These are phyloP conservation scores for Trichogramma dendrolimi DNA, from an alignment of 2,888 invertebrate genomes.

Conservation along the genomic window DNA sequence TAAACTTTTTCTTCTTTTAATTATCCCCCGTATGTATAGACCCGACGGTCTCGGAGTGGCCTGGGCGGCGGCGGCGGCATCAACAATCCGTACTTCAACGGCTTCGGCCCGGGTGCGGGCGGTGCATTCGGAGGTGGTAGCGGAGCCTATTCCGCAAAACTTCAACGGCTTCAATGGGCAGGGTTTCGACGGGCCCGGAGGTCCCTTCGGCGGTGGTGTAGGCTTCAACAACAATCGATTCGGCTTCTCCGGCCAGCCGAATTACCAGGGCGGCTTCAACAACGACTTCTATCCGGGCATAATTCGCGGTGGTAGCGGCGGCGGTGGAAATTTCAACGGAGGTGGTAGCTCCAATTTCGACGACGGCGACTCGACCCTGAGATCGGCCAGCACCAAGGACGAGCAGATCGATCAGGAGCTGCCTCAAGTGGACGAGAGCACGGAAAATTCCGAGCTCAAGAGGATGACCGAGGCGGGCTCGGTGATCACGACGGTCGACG, in stretches of 20 bases:
- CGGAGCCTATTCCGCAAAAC: no score
- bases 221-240: constrained; percentile 9
- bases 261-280: constrained; percentile 10
- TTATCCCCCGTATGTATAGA: no score
- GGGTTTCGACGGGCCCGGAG: neutral
- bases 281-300: constrained; percentile 2
- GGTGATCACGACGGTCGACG: no score
- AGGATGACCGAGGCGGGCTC: no score
- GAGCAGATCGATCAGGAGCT: no score
- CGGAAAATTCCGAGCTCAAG: no score
- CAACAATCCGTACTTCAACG: constrained; percentile 12
- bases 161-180: no score
- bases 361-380: constrained; percentile 15
- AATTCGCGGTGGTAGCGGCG: constrained; percentile 2
- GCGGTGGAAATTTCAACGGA: neutral
- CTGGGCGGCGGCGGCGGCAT: constrained; percentile 5
- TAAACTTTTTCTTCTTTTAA: no score
- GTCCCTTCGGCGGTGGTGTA: neutral
- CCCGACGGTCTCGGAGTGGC: no score
- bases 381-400: constrained; percentile 8
- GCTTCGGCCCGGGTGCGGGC: constrained; percentile 6
- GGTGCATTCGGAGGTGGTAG: neutral
- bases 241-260: neutral
- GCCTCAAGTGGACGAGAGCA: no score
- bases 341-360: neutral